Conservation (phyloP, 2,113 vertebrate genomes). For the Catagonus wagneri region DNA sequence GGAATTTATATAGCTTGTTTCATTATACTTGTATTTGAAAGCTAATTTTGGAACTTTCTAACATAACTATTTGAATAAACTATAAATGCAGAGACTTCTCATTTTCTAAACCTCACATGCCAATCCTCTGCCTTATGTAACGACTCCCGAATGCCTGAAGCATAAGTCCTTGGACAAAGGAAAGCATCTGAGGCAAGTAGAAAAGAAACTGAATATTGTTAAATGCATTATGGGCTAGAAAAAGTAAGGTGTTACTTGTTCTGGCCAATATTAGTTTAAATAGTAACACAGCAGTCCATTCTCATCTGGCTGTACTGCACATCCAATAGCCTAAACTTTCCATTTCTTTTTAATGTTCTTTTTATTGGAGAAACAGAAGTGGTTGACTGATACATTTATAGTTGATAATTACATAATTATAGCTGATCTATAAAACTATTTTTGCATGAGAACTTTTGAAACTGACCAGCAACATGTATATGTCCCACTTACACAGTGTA, state of each 20-base stretch:
- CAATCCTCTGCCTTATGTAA: not conserved
- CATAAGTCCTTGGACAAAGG: slow-evolving; percentile 52
- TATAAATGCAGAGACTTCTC: slow-evolving; percentile 19
- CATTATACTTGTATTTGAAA: not conserved
- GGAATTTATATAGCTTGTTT: slow-evolving; percentile 32
- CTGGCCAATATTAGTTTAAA: slow-evolving; percentile 52
- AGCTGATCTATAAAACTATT: not conserved
- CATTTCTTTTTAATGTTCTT: slow-evolving; percentile 54
- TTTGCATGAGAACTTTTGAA: slow-evolving; percentile 26
- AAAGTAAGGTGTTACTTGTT: not conserved
- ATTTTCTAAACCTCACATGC: slow-evolving; percentile 5
- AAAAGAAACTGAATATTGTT: slow-evolving; percentile 23
- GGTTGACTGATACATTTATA: slow-evolving; percentile 10
- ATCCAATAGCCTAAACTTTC: slow-evolving; percentile 43
- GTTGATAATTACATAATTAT: not conserved
- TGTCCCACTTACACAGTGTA: not conserved
- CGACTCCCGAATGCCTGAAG: slow-evolving; percentile 33
- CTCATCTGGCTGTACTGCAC: slow-evolving; percentile 53
- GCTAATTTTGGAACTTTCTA: slow-evolving; percentile 32
- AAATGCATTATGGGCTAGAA: slow-evolving; percentile 50
- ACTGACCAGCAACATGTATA: not conserved
- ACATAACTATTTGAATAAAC: slow-evolving; percentile 23
- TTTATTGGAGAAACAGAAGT: slow-evolving; percentile 49
- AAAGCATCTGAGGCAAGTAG: slow-evolving; percentile 40
- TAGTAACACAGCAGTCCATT: slow-evolving; percentile 31